These are phyloP conservation scores for Myiotriccus ornatus DNA, from an alignment of 2,797 vertebrate species.

Conservation along the genomic window DNA sequence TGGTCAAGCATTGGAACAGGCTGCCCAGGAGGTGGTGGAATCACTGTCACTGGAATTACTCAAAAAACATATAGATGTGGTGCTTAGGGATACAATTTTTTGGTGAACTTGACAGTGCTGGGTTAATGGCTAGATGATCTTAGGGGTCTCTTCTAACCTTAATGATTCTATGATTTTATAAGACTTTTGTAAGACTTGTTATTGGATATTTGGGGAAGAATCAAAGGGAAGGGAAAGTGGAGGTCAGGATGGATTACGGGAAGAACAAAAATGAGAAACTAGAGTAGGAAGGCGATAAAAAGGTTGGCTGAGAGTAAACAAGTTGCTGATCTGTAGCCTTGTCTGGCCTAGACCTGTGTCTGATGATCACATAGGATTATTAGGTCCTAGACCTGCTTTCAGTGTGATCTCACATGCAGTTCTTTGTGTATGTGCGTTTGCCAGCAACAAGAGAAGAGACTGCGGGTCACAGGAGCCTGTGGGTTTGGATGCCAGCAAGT, in stretches of 20 bases:
- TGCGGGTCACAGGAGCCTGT: no score
- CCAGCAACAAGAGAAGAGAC: background rate
- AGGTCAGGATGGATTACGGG: background rate
- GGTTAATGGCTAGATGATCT: background rate
- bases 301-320: background rate
- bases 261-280: background rate
- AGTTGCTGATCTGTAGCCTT: background rate
- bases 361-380: background rate
- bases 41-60: background rate
- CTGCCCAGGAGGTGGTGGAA: background rate
- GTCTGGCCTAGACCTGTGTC: background rate
- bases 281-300: background rate
- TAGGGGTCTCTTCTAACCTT: background rate
- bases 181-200: background rate
- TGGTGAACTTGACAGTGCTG: background rate
- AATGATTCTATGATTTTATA: background rate
- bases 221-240: background rate
- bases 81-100: background rate
- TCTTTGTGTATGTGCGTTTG: no score
- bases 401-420: background rate
- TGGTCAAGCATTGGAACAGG: background rate
- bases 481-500: background rate
- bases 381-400: background rate
- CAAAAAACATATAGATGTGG: background rate
- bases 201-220: background rate